Evolutionary conservation across 2,113 vertebrate genomes (phyloP), one percentile per base, ranked within the genome.

Genomic region (Myotis davidii): DNA sequence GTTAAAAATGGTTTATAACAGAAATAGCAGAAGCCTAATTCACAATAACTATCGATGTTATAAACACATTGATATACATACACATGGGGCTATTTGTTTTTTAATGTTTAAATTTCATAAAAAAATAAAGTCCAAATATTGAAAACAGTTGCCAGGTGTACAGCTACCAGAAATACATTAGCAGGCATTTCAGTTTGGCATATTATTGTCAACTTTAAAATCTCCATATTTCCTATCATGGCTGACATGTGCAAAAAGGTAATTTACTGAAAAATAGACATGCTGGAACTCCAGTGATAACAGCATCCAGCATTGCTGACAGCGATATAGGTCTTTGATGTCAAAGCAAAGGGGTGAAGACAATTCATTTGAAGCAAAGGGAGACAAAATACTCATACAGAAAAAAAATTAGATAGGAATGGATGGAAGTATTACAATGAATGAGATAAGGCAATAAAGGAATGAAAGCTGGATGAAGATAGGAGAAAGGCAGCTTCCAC

Each of bases 231-330:
- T 18, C 2, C 6, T 76, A 3, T 54, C 7, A 78, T 0, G 9
- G 3, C 9, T 90, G 84, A 42, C 2, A 29, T 52, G 42, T 14
- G 1, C 5, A 65, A 84, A 85, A 91, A 84, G 10, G 6, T 32
- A 29, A 79, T 82, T 83, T 93, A 45, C 11, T 95, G n/a, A 84
- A 73, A 94, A 59, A 29, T 10, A 91, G 56, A 67, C 13, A 18
- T 23, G 13, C 32, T 17, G 6, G 16, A 54, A 18, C 34, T 77
- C 27, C 21, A 79, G 23, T 42, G 37, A 59, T 81, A 93, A 50
- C 4, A 79, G 25, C 39, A 61, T 29, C 32, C 16, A 65, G 6
- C 5, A 25, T 50, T 65, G 10, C 56, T 87, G 37, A 56, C 20
- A 37, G 10, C 42, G 3, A 18, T 29, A 45, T 0, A 16, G 5